phyloP scores from a whole-genome alignment of 2,797 vertebrate species.

The Heteromormyrus szaboi region DNA sequence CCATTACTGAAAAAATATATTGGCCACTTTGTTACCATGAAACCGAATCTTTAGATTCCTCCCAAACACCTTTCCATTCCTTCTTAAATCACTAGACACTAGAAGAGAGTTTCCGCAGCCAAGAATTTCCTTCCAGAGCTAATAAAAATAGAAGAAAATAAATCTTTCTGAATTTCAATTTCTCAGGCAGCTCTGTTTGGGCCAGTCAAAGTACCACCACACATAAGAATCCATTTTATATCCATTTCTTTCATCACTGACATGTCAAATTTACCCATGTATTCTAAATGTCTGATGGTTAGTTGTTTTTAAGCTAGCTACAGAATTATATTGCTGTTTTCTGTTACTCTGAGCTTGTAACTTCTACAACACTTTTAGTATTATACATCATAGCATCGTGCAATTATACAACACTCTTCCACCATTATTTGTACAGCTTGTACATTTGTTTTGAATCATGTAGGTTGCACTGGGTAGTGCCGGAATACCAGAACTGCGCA shows the following conservation, averaged over 20 bases:
- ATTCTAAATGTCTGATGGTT: not conserved
- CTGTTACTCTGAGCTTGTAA: not conserved
- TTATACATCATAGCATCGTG: not conserved
- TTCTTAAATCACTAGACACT: conserved; percentile 5
- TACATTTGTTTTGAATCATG: not conserved
- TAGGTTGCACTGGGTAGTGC: not conserved
- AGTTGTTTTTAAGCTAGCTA: not conserved
- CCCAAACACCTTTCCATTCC: not conserved
- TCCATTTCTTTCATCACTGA: not conserved
- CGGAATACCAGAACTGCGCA: not conserved
- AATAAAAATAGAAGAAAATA: conserved; percentile 1
- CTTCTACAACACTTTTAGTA: not conserved
- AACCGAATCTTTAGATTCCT: not conserved
- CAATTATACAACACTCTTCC: not conserved
- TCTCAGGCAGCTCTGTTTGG: not conserved
- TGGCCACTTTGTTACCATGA: not conserved
- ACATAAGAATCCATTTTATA: not conserved
- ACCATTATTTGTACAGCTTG: not conserved
- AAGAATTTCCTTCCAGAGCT: not conserved
- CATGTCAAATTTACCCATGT: not conserved
- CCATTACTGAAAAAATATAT: not conserved
- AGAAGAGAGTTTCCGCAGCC: not conserved
- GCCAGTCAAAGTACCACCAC: not conserved
- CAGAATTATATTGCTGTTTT: not conserved
- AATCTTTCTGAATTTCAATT: not conserved